Conservation (phyloP, 2,797 vertebrate species). For the Danio aesculapii region DNA sequence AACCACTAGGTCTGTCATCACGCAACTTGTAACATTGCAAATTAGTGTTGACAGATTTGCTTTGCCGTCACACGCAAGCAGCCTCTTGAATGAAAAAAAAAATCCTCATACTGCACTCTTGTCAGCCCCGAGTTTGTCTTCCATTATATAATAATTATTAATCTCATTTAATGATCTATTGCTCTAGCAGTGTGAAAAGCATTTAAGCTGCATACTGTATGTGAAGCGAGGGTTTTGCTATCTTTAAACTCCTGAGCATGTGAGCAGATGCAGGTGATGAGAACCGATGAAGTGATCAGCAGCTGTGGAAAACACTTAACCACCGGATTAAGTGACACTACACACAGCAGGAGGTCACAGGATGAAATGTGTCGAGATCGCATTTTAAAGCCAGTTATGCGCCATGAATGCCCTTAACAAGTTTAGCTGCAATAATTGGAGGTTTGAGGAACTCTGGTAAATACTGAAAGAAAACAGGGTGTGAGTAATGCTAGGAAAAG, state of each 20-base stretch:
- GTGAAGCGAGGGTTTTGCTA: slow-evolving; percentile 28
- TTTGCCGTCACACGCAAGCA: slow-evolving; percentile 13
- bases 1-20: slow-evolving; percentile 8
- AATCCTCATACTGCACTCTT: slow-evolving; percentile 4
- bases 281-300: slow-evolving; percentile 56
- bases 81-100: not conserved
- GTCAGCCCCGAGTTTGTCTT: slow-evolving; percentile 16
- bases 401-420: slow-evolving; percentile 58
- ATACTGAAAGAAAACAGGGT: slow-evolving; percentile 32
- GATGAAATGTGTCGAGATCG: slow-evolving; percentile 48
- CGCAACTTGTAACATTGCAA: slow-evolving; percentile 20
- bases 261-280: slow-evolving; percentile 59
- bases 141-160: slow-evolving; percentile 45
- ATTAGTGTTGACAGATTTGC: slow-evolving; percentile 41
- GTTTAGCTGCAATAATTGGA: slow-evolving; percentile 51
- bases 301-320: slow-evolving; percentile 62
- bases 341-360: slow-evolving; percentile 51
- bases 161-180: slow-evolving; percentile 31
- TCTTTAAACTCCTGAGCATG: slow-evolving; percentile 49
- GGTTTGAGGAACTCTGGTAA: slow-evolving; percentile 49
- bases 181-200: slow-evolving; percentile 3
- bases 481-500: slow-evolving; percentile 28
- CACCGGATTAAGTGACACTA: slow-evolving; percentile 60
- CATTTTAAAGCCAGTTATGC: slow-evolving; percentile 57
- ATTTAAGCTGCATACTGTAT: slow-evolving; percentile 24